Evolutionary conservation across 2,113 vertebrate genomes (phyloP), one percentile per base, ranked within the genome.

Genomic region (Toxostoma redivivum): DNA sequence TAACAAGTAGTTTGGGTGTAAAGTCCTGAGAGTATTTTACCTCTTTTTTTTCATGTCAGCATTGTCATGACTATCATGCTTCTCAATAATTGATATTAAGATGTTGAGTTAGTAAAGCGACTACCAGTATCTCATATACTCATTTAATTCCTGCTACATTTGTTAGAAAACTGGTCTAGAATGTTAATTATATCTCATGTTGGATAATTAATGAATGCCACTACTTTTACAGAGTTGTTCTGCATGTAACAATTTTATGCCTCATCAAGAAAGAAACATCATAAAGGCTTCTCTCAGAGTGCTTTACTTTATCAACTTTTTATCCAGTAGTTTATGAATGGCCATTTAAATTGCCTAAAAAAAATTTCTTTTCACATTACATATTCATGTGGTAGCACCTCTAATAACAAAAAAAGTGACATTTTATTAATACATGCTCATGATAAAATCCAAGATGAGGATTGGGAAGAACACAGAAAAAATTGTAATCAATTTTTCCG

Each of bases 191-290:
- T 88, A 86, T 73, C 65, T 86, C 58, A 88, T 70, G 79, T 53
- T 85, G 62, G 45, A 40, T 92, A 71, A 38, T 27, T 80, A 87
- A 90, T 58, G 44, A 88, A 19, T 84, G 69, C 54, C 60, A 79
- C 35, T 83, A 73, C 58, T 92, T 95, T 73, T 88, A 79, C 77
- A 88, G 94, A 95, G 86, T 81, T 89, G 91, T 87, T 94, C 56
- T 88, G 87, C 78, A 53, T 92, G 88, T 64, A 78, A 67, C n/a
- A 67, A 80, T 96, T 94, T 96, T 97, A 95, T 81, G 76, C 81
- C 73, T 88, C 78, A 64, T 69, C 94, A 92, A 92, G 91, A 94
- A 96, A 86, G 44, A 95, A 90, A 83, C 61, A 38, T 64, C 70
- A 92, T 90, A 81, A 67, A 83, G 80, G 66, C 40, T 86, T 77